Percentiles rank a stretch among this genome's conserved stretches.
Evolutionary conservation across 2,888 invertebrate genomes (phyloP).

Genomic region (Leptinotarsa haldemani): DNA sequence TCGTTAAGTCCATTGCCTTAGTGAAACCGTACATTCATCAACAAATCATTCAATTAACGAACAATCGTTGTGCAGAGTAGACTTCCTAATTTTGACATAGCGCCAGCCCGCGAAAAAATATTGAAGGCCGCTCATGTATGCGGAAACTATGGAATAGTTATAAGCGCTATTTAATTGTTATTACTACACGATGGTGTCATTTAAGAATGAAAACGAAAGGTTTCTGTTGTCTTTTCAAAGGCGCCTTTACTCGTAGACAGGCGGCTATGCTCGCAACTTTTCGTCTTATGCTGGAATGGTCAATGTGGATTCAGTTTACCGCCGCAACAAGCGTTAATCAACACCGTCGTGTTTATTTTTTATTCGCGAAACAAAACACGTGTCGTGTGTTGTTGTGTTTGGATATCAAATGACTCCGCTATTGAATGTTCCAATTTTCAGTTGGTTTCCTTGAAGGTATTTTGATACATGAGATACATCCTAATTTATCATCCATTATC

Average conservation of each 20-base stretch:
- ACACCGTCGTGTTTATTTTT: slow-evolving; percentile 28
- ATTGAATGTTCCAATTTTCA: slow-evolving; percentile 11
- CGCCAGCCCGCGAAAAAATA: slow-evolving; percentile 5
- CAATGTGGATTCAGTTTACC: slow-evolving; percentile 33
- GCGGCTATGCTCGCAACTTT: slow-evolving; percentile 44
- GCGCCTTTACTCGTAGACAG: slow-evolving; percentile 40
- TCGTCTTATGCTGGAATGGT: slow-evolving; percentile 37
- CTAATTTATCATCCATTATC: slow-evolving; percentile 16
- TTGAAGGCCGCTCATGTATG: background rate
- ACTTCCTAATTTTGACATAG: background rate
- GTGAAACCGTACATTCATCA: no score
- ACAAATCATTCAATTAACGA: no score
- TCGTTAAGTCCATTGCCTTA: no score
- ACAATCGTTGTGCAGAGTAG: background rate
- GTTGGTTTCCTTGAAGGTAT: slow-evolving; percentile 10
- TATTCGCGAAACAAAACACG: slow-evolving; percentile 37
- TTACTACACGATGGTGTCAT: slow-evolving; percentile 19
- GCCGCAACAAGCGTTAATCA: slow-evolving; percentile 32
- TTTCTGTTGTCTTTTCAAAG: slow-evolving; percentile 41
- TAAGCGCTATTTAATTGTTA: slow-evolving; percentile 22
- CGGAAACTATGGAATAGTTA: slow-evolving; percentile 16
- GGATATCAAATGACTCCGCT: slow-evolving; percentile 16
- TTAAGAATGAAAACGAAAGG: slow-evolving; percentile 28
- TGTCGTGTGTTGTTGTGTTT: slow-evolving; percentile 29
- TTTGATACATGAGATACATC: slow-evolving; percentile 17